A percentile compares a stretch with the other conserved stretches of the same genome.
Evolutionary conservation across 2,888 invertebrate species (phyloP).

Genomic region (Syrphus vitripennis): DNA sequence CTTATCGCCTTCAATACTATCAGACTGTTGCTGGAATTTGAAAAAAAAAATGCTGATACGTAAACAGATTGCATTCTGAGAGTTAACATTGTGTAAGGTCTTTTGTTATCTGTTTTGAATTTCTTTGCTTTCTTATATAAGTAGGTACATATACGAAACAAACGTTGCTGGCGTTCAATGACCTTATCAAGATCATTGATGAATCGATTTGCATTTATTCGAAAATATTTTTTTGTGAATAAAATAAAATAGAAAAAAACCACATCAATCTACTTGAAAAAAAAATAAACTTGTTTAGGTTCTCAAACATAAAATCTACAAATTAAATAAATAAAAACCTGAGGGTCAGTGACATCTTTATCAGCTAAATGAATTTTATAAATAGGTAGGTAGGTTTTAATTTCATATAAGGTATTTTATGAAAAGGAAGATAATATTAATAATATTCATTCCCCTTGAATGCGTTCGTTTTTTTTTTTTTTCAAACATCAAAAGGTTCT

Average conservation of each 20-base stretch:
- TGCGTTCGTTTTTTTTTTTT: too few species aligned
- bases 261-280: not conserved
- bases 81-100: slow-evolving; percentile 28
- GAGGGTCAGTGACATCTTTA: slow-evolving; percentile 13
- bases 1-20: not conserved
- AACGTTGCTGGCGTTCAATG: not conserved
- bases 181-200: slow-evolving; percentile 10
- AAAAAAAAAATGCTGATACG: not conserved
- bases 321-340: not conserved
- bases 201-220: slow-evolving; percentile 17
- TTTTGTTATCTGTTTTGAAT: slow-evolving; percentile 4
- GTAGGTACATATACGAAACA: not conserved
- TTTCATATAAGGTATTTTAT: too few species aligned
- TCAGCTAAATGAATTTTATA: not conserved
- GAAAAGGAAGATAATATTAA: too few species aligned
- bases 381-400: too few species aligned
- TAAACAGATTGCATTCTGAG: not conserved
- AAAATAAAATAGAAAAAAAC: too few species aligned
- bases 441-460: too few species aligned
- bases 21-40: not conserved
- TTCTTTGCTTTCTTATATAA: not conserved
- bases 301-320: not conserved
- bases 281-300: not conserved
- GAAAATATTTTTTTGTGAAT: not conserved
- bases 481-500: too few species aligned